phyloP scores from a whole-genome alignment of 2,888 invertebrate species.

The Polydrusus tereticollis region DNA sequence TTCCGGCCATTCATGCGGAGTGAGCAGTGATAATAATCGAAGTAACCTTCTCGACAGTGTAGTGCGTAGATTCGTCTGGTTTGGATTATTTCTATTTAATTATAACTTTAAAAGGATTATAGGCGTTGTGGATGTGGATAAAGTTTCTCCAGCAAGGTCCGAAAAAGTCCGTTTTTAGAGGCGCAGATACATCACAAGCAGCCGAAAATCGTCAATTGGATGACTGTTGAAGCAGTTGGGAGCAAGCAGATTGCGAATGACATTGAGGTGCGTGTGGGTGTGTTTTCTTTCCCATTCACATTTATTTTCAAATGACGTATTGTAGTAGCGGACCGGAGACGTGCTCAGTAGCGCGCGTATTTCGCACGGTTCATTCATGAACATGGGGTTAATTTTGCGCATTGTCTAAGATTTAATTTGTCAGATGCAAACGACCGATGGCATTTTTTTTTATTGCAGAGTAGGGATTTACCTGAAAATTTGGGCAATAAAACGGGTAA shows the following conservation, averaged over 20 bases:
- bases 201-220: conserved; percentile 21
- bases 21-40: conserved; percentile 36
- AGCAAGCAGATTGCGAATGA: conserved; percentile 60
- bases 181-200: too few relatives aligned
- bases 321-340: conserved; percentile 40
- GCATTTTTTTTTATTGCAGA: too few relatives aligned
- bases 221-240: conserved; percentile 38
- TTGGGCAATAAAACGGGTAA: too few relatives aligned
- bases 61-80: conserved; percentile 24
- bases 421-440: too few relatives aligned
- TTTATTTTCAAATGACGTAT: conserved; percentile 53
- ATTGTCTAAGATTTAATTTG: background rate
- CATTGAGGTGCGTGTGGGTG: conserved; percentile 63
- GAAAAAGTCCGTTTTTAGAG: too few relatives aligned
- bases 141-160: background rate
- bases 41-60: conserved; percentile 39
- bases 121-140: background rate
- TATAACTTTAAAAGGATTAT: background rate
- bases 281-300: conserved; percentile 61
- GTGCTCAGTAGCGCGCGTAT: conserved; percentile 35
- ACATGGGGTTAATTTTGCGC: background rate
- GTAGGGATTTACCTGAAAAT: too few relatives aligned
- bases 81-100: conserved; percentile 10
- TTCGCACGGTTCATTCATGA: conserved; percentile 31
- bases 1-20: conserved; percentile 24